Evolutionary conservation across 2,797 vertebrate genomes (phyloP).

Genomic region (Enteromius mattozi): DNA sequence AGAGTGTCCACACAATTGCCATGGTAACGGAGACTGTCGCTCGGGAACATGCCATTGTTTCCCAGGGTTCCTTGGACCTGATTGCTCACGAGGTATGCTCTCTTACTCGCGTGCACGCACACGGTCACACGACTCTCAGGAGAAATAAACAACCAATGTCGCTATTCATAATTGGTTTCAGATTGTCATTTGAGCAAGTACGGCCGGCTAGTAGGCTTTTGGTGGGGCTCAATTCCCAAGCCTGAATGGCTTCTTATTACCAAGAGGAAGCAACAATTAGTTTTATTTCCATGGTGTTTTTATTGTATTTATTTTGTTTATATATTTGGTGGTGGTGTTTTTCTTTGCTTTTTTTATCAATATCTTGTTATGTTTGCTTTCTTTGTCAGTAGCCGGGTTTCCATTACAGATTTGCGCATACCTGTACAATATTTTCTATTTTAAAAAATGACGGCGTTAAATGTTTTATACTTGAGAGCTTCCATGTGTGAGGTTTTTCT

Average conservation of each 20-base stretch:
- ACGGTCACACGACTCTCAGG: slow-evolving; percentile 46
- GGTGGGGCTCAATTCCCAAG: slow-evolving; percentile 28
- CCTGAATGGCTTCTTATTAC: slow-evolving; percentile 51
- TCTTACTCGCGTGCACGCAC: slow-evolving; percentile 34
- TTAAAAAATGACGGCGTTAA: neutral
- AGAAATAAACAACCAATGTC: slow-evolving; percentile 48
- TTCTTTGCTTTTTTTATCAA: neutral
- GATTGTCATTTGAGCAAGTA: slow-evolving; percentile 57
- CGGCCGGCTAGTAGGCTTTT: slow-evolving; percentile 32
- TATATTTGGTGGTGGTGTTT: neutral
- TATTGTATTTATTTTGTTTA: neutral
- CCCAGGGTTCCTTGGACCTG: slow-evolving; percentile 94
- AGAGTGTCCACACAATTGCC: slow-evolving; percentile 98
- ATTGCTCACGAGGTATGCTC: slow-evolving; percentile 93
- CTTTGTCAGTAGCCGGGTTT: neutral
- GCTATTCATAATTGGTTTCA: slow-evolving; percentile 59
- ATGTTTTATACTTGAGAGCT: neutral
- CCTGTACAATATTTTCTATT: neutral
- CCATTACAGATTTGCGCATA: neutral
- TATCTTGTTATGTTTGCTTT: neutral
- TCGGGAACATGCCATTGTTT: slow-evolving; percentile 99
- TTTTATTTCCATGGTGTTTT: neutral
- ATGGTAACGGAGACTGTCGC: slow-evolving; percentile 98
- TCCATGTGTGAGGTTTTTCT: neutral
- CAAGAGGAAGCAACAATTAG: slow-evolving; percentile 38